Base-by-base conservation (phyloP, 2,888 invertebrate genomes). In the Drosophila birchii region DNA sequence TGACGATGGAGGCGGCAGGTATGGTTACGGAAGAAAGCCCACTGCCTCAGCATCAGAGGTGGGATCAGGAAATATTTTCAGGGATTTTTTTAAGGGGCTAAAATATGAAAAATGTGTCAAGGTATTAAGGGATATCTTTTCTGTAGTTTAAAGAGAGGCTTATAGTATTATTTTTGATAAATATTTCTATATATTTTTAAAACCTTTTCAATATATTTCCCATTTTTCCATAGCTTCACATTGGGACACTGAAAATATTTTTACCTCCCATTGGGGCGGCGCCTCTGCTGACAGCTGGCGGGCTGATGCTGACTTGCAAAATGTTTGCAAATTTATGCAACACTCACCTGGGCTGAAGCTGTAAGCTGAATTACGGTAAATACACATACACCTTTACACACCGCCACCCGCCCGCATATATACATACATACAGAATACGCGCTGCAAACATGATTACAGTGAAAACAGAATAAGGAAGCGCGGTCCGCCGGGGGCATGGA, bases 311-410 rank as follows among this genome's bases (percentile, higher is more conserved):
- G 86, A 88, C 78, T 83, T 79, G 85, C 79, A 75, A 81, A 86
- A 81, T 83, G 63, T 66, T 88, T 81, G 78, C 81, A 88, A 85
- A 85, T 88, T 88, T 88, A 88, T 85, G 79, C 85, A 83, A 79
- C 72, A 69, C 64, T 76, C 76, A 75, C 68, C 77, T 75, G 76
- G 68, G 69, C 58, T 60, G 62, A 62, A 47, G 61, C 74, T 76
- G 80, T 73, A 82, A 75, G 76, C 75, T 75, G 77, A 76, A 80
- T 79, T 66, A 75, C 75, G 61, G 61, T 80, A 71, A 79, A 73
- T 69, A 73, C 45, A 57, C 64, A 63, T 26, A 58, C 58, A 69
- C 61, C 54, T 44, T 62, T 12, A 41, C 57, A 44, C 41, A 29
- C 49, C 58, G 8, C 44, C 56, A 51, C 51, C 18, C 38, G 47